phyloP scores from a whole-genome alignment of 2,113 vertebrate species.

The human (Homo sapiens) region GRCh38 chr18:79900001-79900500 shows the following conservation, averaged over 20 bases:
- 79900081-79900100: not conserved
- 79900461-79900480: not conserved
- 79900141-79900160: not conserved
- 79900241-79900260: not conserved
- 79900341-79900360: not conserved
- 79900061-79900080: not conserved
- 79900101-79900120: not conserved
- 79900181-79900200: not conserved
- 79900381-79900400: not conserved
- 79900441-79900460: not conserved
- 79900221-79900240: not conserved
- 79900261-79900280: not conserved
- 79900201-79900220: accelerated
- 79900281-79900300: not conserved
- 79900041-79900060: not conserved
- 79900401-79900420: not conserved
- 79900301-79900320: not conserved
- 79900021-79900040: not conserved
- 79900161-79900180: too few species aligned
- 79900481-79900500: not conserved
- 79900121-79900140: not conserved
- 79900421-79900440: not conserved
- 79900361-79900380: not conserved
- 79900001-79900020: not conserved
- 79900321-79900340: not conserved